Base-by-base conservation (phyloP, 1,140 invertebrate genomes). In the Dermatophagoides farinae region DNA sequence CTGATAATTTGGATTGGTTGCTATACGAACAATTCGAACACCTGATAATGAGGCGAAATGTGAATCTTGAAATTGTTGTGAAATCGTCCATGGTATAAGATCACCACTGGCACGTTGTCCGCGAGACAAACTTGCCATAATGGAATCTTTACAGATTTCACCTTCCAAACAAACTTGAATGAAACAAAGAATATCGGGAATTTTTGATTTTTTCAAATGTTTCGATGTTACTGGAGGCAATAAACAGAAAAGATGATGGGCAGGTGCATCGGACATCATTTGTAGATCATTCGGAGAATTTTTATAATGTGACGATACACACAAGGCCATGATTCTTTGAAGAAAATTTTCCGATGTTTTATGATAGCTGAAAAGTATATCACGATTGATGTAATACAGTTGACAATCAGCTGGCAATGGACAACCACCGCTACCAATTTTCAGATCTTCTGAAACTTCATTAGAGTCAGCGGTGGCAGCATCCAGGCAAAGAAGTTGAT, bases 211-310 rank as follows among this genome's bases (percentile, higher is more conserved):
- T 43, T 25, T 25, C 37, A 25, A 55, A 25, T 61, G 40, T 53
- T 52, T 61, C 8, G 64, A 70, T 23, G 14, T 77, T 1, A 86
- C 78, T 0, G 93, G 91, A 0, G 88, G 88, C 52, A 98, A 75
- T 16, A 99, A 74, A 68, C 89, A 93, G 75, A 97, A 99, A 20
- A 99, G 71, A 73, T 96, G 87, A 76, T 99, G 95, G 6, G 90
- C 91, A 0, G 95, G 95, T 11, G 95, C 93, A 77, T 99, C 96
- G 12, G 92, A 93, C 74, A 99, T 80, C 80, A 98, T 85, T 77
- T 98, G 93, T 11, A 99, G 75, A 76, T 99, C 96, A 77, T 99
- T 97, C 0, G 96, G 96, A 60, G 85, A 90, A 73, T 99, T 99
- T 80, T 95, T 97, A 70, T 99, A 98, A 77, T 99, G 95, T 14